Conservation (phyloP, 2,888 invertebrate species). For the Lasioglossum leucozonium region DNA sequence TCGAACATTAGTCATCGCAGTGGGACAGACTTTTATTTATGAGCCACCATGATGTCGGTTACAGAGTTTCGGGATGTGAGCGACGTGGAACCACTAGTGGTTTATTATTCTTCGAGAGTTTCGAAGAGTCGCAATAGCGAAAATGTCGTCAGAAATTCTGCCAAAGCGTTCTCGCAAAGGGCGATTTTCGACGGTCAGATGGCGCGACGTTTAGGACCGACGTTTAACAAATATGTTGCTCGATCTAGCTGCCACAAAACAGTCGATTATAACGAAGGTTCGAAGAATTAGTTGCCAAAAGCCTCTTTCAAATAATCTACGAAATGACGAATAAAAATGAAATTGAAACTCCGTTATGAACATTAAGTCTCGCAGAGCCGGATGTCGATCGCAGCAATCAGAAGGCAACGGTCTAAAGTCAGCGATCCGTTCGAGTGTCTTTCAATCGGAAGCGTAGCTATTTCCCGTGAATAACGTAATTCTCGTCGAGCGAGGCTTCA, state of each 20-base stretch:
- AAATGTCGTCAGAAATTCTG: not conserved
- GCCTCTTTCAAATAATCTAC: too few species aligned
- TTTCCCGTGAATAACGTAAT: conserved; percentile 54
- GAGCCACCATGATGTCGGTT: not conserved
- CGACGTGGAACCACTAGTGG: not conserved
- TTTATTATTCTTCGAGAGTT: conserved; percentile 3
- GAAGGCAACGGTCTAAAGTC: conserved; percentile 33
- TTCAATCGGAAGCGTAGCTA: conserved; percentile 40
- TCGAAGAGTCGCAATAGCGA: not conserved
- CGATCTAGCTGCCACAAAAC: too few species aligned
- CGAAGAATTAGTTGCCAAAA: too few species aligned
- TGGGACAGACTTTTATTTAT: conserved; percentile 13
- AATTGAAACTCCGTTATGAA: not conserved
- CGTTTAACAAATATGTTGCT: too few species aligned
- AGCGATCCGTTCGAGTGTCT: conserved; percentile 20
- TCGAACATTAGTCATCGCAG: conserved; percentile 1
- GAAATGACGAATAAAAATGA: too few species aligned
- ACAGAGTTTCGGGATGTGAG: not conserved
- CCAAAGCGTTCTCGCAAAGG: not conserved
- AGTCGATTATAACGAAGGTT: too few species aligned
- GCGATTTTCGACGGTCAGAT: too few species aligned
- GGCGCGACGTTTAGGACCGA: too few species aligned
- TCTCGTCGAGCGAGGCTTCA: conserved; percentile 48
- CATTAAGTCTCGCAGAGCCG: not conserved
- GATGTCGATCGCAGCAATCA: not conserved